Evolutionary conservation across 2,797 vertebrate genomes (phyloP), one percentile per base, ranked within the genome.

Genomic region (Acanthurus tractus): DNA sequence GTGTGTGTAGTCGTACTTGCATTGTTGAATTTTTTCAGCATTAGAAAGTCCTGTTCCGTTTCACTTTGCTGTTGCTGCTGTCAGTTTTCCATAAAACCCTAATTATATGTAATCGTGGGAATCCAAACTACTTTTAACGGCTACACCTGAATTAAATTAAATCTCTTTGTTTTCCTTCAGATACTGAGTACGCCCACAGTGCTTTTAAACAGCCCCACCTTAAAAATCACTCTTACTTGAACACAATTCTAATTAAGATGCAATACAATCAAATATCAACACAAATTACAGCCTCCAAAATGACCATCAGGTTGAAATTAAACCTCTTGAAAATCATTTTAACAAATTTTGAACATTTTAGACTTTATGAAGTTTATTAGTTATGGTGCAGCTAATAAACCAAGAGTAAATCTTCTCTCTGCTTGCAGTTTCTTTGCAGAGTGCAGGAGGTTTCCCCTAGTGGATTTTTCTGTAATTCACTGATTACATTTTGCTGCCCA

Each of bases 1-100:
- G 55, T 3, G 53, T 54, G 42, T 62, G 54, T 44, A 77, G 34
- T 29, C 2, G 6, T 55, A 55, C 34, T 55, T 61, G 58, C 25
- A 48, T 23, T 22, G 62, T 59, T 57, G 38, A 58, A 58, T 17
- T 55, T 63, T 53, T 82, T 76, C 45, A 64, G 52, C 22, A 29
- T 45, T 2, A 6, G 34, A 55, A 76, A 80, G 65, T 72, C 54
- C 20, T 29, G 53, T 46, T 22, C 10, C 44, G 56, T 70, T 82
- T 73, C 18, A 54, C 36, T 58, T 64, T 77, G 29, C 5, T 57
- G 56, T 15, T 0, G 15, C 73, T 71, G 69, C 56, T 80, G 70
- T 52, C 64, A 65, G 48, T 67, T 76, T 81, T 25, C 15, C 25
- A 40, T 70, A 63, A 63, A 66, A 61, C 56, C 67, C 46, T 71